These are phyloP conservation scores for Glareola pratincola DNA, from an alignment of 2,113 vertebrate genomes.

Conservation along the genomic window DNA sequence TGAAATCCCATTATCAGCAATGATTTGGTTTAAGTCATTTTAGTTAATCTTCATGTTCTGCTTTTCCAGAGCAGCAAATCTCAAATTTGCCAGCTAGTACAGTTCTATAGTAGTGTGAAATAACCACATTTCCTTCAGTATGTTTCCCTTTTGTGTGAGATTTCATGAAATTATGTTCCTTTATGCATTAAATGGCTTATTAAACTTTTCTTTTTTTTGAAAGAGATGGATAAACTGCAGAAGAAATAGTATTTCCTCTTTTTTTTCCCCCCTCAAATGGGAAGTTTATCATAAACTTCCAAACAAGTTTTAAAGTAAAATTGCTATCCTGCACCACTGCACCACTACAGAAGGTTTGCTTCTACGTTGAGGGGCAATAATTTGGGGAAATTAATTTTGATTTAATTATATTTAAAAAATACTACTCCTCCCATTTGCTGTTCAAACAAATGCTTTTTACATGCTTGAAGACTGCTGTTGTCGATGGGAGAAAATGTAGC, in stretches of 20 bases:
- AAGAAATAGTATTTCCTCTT: not conserved
- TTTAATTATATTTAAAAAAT: not conserved
- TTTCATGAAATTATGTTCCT: not conserved
- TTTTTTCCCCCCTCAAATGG: not conserved
- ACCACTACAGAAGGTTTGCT: not conserved
- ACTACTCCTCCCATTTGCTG: not conserved
- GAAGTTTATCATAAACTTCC: not conserved
- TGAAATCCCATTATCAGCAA: conserved; percentile 6
- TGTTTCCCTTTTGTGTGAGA: not conserved
- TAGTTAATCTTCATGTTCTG: not conserved
- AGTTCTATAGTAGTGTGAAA: not conserved
- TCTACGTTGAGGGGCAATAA: not conserved
- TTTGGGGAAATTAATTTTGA: not conserved
- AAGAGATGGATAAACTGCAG: not conserved
- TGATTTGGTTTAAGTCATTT: not conserved
- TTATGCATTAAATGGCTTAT: not conserved
- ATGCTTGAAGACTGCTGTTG: not conserved
- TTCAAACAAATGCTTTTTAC: not conserved
- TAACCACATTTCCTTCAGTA: not conserved
- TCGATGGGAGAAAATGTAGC: not conserved
- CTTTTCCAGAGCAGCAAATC: not conserved
- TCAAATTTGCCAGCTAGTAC: not conserved
- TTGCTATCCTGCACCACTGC: not conserved
- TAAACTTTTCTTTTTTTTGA: not conserved
- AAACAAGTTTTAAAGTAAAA: not conserved